Evolutionary conservation across 1,140 invertebrate genomes (phyloP), one percentile per base, ranked within the genome.

Genomic region (Leucophenga varia): DNA sequence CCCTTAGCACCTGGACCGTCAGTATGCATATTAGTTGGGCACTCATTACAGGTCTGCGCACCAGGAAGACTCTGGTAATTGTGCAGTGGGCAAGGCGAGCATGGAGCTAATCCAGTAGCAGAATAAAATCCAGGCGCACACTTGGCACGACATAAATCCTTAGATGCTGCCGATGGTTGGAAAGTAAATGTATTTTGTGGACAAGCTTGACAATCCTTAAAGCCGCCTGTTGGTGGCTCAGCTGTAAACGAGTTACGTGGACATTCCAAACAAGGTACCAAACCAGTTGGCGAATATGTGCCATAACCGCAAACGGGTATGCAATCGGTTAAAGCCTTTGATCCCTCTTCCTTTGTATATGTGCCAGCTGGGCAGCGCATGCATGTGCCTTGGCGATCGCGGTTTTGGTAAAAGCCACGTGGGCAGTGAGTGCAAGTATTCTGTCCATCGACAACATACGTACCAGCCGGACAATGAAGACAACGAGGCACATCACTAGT

Each of bases 241-340:
- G 86, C 84, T 9, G 90, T 91, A 71, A 88, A 97, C 43, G 91
- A 95, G 68, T 97, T 95, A 50, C 90, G 82, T 1, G 94, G 93
- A 80, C 95, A 98, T 75, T 97, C 92, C 36, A 97, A 78, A 67
- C 95, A 98, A 12, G 95, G 95, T 20, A 97, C 92, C 36, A 97
- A 77, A 35, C 95, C 95, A 35, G 91, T 95, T 19, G 91, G 91
- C 2, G 93, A 96, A 74, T 94, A 97, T 19, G 94, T 97, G 52
- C 95, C 95, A 72, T 90, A 95, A 7, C 95, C 95, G 71, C 95
- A 98, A 21, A 97, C 93, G 6, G 95, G 93, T 45, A 93, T 81
- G 74, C 91, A 95, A 56, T 92, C 90, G 20, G 83, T 80, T 17
- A 90, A 78, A 43, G 84, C 83, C 70, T 93, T 93, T 0, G 89